These are phyloP conservation scores for Ctena decussata DNA, from an alignment of 2,888 invertebrate species.

Conservation along the genomic window DNA sequence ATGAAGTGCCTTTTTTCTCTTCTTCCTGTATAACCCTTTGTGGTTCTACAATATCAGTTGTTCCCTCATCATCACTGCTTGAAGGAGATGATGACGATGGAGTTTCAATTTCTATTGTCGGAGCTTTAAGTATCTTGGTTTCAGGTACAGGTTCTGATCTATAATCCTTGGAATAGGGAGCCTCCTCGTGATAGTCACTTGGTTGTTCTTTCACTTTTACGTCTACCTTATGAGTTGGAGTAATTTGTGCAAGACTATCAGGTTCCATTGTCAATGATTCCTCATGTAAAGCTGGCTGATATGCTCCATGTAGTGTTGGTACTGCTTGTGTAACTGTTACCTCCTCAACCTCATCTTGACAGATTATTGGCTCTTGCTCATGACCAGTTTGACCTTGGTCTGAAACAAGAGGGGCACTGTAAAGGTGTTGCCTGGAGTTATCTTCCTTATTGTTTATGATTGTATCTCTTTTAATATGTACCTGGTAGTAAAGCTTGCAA, in stretches of 20 bases:
- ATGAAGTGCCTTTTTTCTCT: background rate
- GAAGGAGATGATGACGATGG: background rate
- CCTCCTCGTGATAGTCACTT: background rate
- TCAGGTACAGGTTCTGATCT: background rate
- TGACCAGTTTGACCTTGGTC: background rate
- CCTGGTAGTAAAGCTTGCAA: no score
- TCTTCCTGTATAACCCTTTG: no score
- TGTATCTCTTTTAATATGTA: no score
- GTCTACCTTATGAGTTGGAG: background rate
- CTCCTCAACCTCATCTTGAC: background rate
- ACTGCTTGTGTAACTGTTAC: background rate
- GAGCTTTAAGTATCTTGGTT: background rate
- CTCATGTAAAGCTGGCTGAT: background rate
- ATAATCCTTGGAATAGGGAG: background rate
- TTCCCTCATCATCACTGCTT: slow-evolving; percentile 4
- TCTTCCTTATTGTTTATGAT: no score
- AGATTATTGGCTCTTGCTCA: background rate
- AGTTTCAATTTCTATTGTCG: slow-evolving; percentile 3
- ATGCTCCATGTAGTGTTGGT: background rate
- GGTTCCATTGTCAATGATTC: background rate
- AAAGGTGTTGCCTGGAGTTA: background rate
- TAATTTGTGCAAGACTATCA: background rate
- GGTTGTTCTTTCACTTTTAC: background rate
- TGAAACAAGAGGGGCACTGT: background rate
- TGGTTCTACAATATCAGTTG: background rate